Conservation (phyloP, 64 coral and sea anemone genomes). For the Porites australiensis region DNA sequence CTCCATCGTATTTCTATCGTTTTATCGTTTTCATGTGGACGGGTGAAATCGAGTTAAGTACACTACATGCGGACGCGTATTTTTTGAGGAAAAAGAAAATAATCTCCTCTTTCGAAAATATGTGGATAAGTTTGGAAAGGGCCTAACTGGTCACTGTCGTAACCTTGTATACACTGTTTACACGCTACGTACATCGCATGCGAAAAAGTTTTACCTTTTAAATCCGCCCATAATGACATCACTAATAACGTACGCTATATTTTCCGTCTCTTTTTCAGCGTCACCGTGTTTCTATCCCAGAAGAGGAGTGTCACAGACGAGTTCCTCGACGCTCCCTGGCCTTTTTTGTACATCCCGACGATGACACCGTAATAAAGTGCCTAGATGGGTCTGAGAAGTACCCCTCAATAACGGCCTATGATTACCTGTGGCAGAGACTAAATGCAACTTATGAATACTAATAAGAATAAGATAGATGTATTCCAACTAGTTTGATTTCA, state of each 20-base stretch:
- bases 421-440: slow-evolving; percentile 73
- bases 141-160: too few relatives aligned
- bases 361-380: slow-evolving; percentile 76
- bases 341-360: slow-evolving; percentile 89
- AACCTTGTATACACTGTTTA: too few relatives aligned
- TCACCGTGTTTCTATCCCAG: slow-evolving; percentile 84
- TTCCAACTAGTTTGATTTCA: too few relatives aligned
- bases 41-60: too few relatives aligned
- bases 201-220: neutral
- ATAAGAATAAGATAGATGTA: too few relatives aligned
- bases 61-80: too few relatives aligned
- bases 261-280: slow-evolving; percentile 49
- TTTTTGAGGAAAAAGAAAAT: too few relatives aligned
- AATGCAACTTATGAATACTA: slow-evolving; percentile 70
- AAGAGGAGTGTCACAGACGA: slow-evolving; percentile 66
- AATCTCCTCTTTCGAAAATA: too few relatives aligned
- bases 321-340: slow-evolving; percentile 65
- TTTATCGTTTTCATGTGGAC: too few relatives aligned
- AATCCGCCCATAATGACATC: neutral
- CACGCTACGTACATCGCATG: too few relatives aligned
- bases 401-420: slow-evolving; percentile 60
- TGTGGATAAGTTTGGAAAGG: too few relatives aligned
- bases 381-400: slow-evolving; percentile 87
- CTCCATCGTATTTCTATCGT: too few relatives aligned
- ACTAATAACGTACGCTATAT: neutral